Percentiles rank a stretch among this genome's conserved stretches.
Conservation (phyloP, 37 sponge, comb jelly and placozoan species). For the Amphimedon queenslandica region DNA sequence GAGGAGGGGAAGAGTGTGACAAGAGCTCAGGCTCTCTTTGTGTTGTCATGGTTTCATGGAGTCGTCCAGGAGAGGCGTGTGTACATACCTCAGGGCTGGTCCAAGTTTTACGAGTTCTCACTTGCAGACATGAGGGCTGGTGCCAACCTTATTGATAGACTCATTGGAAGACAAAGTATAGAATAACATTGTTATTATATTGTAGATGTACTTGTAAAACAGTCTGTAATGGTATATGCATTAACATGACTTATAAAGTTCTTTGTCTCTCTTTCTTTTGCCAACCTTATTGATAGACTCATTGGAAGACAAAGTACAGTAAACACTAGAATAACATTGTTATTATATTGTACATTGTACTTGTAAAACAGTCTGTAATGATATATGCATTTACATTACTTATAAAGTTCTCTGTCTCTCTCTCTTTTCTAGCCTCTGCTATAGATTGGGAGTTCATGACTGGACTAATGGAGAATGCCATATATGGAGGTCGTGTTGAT, state of each 20-base stretch:
- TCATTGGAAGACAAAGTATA: conserved; percentile 48
- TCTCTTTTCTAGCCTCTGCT: too few relatives aligned
- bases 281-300: conserved; percentile 80
- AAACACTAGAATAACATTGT: not conserved
- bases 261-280: too few relatives aligned
- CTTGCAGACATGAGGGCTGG: conserved; percentile 83
- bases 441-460: conserved; percentile 97
- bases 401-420: too few relatives aligned
- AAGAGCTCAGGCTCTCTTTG: conserved; percentile 83
- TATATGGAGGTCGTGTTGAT: conserved; percentile 97
- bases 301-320: conserved; percentile 38
- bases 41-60: conserved; percentile 98
- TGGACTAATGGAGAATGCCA: conserved; percentile 95
- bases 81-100: conserved; percentile 96
- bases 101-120: conserved; percentile 98
- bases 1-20: conserved; percentile 44
- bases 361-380: conserved; percentile 1
- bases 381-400: too few relatives aligned
- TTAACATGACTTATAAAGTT: too few relatives aligned
- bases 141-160: conserved; percentile 76
- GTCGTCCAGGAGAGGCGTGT: conserved; percentile 93
- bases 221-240: not conserved
- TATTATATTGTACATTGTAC: not conserved
- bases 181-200: not conserved
- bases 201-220: conserved; percentile 1